Evolutionary conservation across 2,797 vertebrate genomes (phyloP).

Genomic region (Liparis tanakae): DNA sequence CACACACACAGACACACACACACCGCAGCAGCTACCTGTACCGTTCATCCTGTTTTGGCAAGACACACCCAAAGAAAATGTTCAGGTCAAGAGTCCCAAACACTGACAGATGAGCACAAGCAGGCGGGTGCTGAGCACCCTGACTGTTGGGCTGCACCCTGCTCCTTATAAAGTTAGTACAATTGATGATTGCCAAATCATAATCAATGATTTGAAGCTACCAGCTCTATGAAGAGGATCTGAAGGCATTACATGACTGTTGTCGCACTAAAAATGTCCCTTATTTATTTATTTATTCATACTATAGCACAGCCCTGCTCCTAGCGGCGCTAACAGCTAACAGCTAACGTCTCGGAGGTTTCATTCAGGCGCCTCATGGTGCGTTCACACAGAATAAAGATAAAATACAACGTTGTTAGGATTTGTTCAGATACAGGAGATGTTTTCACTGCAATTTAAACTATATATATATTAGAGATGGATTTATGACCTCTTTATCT

Average conservation of each 20-base stretch:
- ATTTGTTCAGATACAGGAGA: no score
- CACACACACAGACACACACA: conserved; percentile 8
- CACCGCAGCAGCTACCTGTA: conserved; percentile 1
- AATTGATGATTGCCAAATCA: conserved; percentile 21
- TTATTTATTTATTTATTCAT: conserved; percentile 35
- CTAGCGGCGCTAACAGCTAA: no score
- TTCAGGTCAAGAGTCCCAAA: conserved; percentile 40
- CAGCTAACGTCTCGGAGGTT: no score
- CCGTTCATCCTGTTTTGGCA: conserved; percentile 44
- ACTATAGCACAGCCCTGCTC: no score
- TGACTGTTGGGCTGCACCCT: conserved; percentile 40
- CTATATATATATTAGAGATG: no score
- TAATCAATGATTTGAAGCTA: no score
- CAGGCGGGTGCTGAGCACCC: conserved; percentile 35
- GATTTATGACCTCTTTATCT: no score
- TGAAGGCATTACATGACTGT: conserved; percentile 17
- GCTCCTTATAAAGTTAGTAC: conserved; percentile 35
- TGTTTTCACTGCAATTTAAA: no score
- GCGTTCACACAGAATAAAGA: no score
- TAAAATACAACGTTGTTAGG: no score
- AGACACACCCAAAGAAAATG: conserved; percentile 40
- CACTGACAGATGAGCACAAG: conserved; percentile 45
- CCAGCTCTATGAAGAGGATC: conserved; percentile 38
- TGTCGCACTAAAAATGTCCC: conserved; percentile 6
- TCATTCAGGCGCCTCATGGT: no score